Base-by-base conservation (phyloP, 2,113 vertebrate species). In the Myxocyprinus asiaticus region DNA sequence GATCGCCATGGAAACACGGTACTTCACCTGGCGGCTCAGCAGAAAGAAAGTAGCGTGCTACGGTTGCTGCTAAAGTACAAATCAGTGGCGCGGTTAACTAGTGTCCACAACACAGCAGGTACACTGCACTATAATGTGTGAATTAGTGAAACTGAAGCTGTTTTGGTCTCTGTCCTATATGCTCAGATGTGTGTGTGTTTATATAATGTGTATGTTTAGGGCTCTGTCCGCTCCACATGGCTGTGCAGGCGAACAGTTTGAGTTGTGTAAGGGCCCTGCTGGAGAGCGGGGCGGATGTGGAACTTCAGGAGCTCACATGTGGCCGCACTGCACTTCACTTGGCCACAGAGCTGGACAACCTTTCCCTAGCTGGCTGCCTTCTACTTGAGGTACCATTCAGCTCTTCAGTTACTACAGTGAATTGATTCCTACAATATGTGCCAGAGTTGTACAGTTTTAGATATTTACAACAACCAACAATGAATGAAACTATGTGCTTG, bases 301-400 rank as follows among this genome's bases (percentile, higher is more conserved):
- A 99, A 0, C 87, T 86, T 17, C 94, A 90, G 89, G 97, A 98
- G 79, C 93, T 93, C 63, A 94, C 95, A 79, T 92, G 95, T 0
- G 97, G 97, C 4, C 93, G 95, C 78, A 97, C 94, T 0, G 92
- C 96, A 0, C 88, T 99, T 59, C 96, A 99, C 82, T 89, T 99
- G 55, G 95, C 97, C 44, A 95, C 95, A 0, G 97, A 99, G 83
- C 87, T 87, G 0, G 93, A 96, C 78, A 96, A 95, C 65, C 87
- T 98, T 76, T 97, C 97, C 0, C 82, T 99, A 85, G 95, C 95
- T 0, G 96, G 96, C 79, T 98, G 94, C 86, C 94, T 99, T 84
- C 93, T 99, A 58, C 94, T 98, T 67, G 95, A 98, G 95, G 97
- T 98, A 82, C 88, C 10, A 33, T 33, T 33, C 22, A 33, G 3